Conservation (phyloP, 2,797 vertebrate species). For the Gouania willdenowi region DNA sequence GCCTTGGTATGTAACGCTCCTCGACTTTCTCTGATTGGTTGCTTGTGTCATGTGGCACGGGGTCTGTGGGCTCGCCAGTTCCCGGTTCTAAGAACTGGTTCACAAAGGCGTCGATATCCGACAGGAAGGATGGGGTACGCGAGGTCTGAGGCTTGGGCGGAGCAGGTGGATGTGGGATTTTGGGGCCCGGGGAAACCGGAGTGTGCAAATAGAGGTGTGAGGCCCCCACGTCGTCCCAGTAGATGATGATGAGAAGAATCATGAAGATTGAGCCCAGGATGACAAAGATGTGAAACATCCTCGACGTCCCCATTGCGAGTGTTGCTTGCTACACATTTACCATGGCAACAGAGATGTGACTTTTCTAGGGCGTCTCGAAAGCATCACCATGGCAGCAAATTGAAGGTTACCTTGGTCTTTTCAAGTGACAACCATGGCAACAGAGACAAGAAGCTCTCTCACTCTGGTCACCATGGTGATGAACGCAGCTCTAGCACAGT, state of each 20-base stretch:
- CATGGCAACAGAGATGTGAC: constrained; percentile 42
- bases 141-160: constrained; percentile 30
- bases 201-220: constrained; percentile 86
- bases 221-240: constrained; percentile 92
- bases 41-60: constrained; percentile 44
- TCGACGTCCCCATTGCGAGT: constrained; percentile 86
- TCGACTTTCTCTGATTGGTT: constrained; percentile 76
- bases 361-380: constrained; percentile 15
- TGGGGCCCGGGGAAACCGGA: constrained; percentile 80
- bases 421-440: constrained; percentile 61
- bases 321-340: constrained; percentile 48
- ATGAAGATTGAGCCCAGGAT: constrained; percentile 88
- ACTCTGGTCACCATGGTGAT: constrained; percentile 30
- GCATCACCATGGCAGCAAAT: constrained; percentile 44
- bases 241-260: constrained; percentile 94
- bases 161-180: constrained; percentile 55
- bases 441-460: constrained; percentile 39
- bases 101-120: constrained; percentile 84
- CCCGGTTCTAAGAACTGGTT: constrained; percentile 81
- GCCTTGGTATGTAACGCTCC: constrained; percentile 79
- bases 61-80: constrained; percentile 72
- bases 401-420: constrained; percentile 16
- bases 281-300: constrained; percentile 87
- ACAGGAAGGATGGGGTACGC: constrained; percentile 64
- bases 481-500: constrained; percentile 16